A percentile compares a stretch with the other conserved stretches of the same genome.
Evolutionary conservation across 2,888 invertebrate genomes (phyloP).

Genomic region (Meganola albula): DNA sequence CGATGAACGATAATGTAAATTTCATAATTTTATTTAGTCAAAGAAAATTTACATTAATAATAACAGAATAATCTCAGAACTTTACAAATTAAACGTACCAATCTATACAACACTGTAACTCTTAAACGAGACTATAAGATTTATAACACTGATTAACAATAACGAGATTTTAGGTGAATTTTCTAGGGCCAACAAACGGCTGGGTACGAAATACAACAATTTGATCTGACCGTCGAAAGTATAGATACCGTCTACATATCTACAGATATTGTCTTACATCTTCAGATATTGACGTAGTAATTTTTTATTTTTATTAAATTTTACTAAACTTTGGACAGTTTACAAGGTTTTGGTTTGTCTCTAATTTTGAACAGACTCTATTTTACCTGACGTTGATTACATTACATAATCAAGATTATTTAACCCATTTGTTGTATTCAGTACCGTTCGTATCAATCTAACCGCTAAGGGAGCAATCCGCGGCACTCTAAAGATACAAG

Average conservation of each 20-base stretch:
- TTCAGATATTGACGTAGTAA: no score
- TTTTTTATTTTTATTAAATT: no score
- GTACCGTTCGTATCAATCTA: conserved; percentile 54
- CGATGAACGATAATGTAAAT: conserved; percentile 74
- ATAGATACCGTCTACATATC: no score
- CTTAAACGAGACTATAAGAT: conserved; percentile 75
- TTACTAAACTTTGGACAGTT: no score
- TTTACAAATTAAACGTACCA: conserved; percentile 71
- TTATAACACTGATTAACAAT: conserved; percentile 76
- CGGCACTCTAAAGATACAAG: conserved; percentile 67
- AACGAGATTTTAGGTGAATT: conserved; percentile 63
- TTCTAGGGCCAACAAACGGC: conserved; percentile 64
- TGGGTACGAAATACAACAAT: conserved; percentile 55
- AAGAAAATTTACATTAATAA: conserved; percentile 75
- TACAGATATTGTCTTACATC: no score
- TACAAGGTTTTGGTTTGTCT: no score
- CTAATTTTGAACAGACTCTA: no score
- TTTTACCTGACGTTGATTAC: no score
- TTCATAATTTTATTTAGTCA: conserved; percentile 75
- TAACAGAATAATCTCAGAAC: conserved; percentile 74
- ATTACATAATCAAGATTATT: no score
- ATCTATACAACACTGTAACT: conserved; percentile 77
- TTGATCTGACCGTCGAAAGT: no score
- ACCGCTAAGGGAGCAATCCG: conserved; percentile 66
- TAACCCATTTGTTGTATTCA: conserved; percentile 59